A percentile compares a stretch with the other conserved stretches of the same genome.
phyloP scores from a whole-genome alignment of 2,888 invertebrate species.

The Hyposoter didymator region DNA sequence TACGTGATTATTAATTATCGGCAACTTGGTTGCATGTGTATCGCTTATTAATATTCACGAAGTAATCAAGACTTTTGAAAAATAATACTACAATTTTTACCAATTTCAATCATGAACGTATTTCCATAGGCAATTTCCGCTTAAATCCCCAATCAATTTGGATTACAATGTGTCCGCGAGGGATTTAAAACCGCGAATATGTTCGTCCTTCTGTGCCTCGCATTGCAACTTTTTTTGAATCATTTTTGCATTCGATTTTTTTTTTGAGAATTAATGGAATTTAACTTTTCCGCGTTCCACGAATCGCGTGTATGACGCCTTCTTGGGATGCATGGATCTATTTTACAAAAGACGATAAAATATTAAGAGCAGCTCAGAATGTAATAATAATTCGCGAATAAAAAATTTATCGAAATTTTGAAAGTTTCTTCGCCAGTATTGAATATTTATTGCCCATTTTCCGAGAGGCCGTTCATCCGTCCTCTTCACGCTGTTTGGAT shows the following conservation, averaged over 20 bases:
- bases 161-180: slow-evolving; percentile 7
- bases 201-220: background rate
- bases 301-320: background rate
- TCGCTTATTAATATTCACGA: background rate
- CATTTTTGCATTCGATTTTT: background rate
- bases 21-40: background rate
- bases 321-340: background rate
- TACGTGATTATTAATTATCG: background rate
- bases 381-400: background rate
- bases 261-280: no score
- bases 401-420: background rate
- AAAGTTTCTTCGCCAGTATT: background rate
- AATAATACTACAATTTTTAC: background rate
- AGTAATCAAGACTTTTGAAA: background rate
- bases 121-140: background rate
- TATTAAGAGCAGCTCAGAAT: background rate
- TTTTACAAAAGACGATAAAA: background rate
- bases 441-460: background rate
- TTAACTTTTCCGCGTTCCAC: no score
- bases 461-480: background rate
- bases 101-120: background rate
- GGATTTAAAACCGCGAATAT: background rate
- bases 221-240: background rate
- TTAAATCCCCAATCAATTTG: slow-evolving; percentile 5
- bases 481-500: background rate